Evolutionary conservation across 2,797 vertebrate genomes (phyloP), one percentile per base, ranked within the genome.

Genomic region (Halcyon smyrnensis): DNA sequence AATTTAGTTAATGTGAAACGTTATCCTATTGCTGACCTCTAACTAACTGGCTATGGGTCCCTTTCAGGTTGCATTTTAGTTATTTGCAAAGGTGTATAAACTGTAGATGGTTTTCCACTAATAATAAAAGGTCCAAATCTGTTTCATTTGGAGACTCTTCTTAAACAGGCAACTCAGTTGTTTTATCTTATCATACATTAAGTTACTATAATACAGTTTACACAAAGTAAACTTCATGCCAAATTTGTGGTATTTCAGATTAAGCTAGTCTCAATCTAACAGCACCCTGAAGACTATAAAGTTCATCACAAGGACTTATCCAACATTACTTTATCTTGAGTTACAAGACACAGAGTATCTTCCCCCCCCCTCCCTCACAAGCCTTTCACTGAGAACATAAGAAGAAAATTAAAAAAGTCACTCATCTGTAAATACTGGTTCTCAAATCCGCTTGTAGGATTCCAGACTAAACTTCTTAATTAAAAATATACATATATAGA

Each of bases 1-100:
- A 93, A 91, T 95, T 92, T 75, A 12, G 64, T 93, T 95, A 93
- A 95, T 95, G 90, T 93, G 92, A 94, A 93, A 89, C 21, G 0
- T 81, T 83, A 95, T 82, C 75, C 36, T n/a, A 50, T 32, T 87
- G 71, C 54, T 95, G 81, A 83, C 82, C 70, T 93, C 62, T 34
- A 93, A 75, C 36, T 74, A 87, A 62, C 53, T 56, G 63, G 7
- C n/a, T 73, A 48, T 18, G 7, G 43, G 59, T 93, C 64, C 48
- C 60, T 84, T 90, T 43, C 82, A 68, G n/a, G 59, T 89, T 74
- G 7, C 23, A 21, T 84, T 91, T 92, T 14, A 65, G 18, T 63
- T 77, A 36, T 36, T 71, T 85, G 41, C 20, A 75, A 39, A 75
- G 8, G 5, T 62, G 2, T 32, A 63, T 9, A 62, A 71, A 39